Percentiles rank a stretch among this genome's conserved stretches.
Evolutionary conservation across 2,888 invertebrate genomes (phyloP).

Genomic region (Microctonus brassicae): DNA sequence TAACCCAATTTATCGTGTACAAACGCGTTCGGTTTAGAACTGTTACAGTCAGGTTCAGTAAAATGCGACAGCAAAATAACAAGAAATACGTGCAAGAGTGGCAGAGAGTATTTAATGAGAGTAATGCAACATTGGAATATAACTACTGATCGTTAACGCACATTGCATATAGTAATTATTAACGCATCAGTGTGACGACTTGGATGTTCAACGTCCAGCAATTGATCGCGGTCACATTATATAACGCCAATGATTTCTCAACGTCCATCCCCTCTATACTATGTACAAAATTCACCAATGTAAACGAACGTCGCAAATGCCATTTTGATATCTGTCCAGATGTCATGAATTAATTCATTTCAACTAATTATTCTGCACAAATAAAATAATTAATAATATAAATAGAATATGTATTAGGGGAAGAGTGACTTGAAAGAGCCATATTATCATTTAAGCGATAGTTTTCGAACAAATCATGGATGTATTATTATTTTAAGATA

Average conservation of each 20-base stretch:
- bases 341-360: background rate
- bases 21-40: background rate
- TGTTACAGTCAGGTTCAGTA: background rate
- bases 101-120: background rate
- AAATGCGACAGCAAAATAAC: background rate
- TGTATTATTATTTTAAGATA: no score
- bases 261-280: constrained; percentile 1
- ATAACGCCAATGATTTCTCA: constrained; percentile 11
- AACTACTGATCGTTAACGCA: constrained; percentile 47
- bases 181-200: constrained; percentile 50
- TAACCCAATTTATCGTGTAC: background rate
- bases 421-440: no score
- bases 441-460: no score
- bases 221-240: constrained; percentile 19
- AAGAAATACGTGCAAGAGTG: background rate
- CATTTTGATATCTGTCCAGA: background rate
- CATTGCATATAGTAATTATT: constrained; percentile 53
- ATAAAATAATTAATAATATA: background rate
- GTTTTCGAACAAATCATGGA: no score
- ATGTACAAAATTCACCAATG: background rate
- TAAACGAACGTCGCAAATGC: background rate
- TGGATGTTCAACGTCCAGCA: constrained; percentile 22
- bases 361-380: background rate
- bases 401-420: no score
- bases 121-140: constrained; percentile 37